Base-by-base conservation (phyloP, 2,797 vertebrate species). In the Balearica regulorum region DNA sequence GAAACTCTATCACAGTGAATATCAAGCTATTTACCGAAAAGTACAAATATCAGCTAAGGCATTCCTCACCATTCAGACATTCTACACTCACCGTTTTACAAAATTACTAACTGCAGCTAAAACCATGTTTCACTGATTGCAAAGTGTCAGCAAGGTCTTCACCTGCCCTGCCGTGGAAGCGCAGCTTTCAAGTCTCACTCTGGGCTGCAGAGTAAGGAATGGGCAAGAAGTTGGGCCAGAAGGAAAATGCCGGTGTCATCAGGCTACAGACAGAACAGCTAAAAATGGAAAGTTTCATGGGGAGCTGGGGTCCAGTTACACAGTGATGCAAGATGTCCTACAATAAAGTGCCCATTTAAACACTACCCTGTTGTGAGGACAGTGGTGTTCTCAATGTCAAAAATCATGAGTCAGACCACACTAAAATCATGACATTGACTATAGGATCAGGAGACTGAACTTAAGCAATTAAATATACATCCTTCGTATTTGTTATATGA, bases 271-370 rank as follows among this genome's bases (percentile, higher is more conserved):
- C n/a, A 91, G 87, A 96, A 93, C 43, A 82, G 96, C 97, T 97
- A 96, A 97, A 97, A 98, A 97, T 90, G 97, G 97, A 97, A 96
- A 60, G 31, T 81, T 96, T 96, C 96, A 80, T 64, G 39, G 79
- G 77, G 10, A 81, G 77, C 87, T 92, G 5, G 94, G 96, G 94
- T 97, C 96, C 93, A 92, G 96, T 97, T 97, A 97, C 96, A 96
- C 81, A 10, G 35, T 2, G 83, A 78, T 16, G 39, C 41, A 54
- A 90, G 87, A 86, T 70, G 89, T 93, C 91, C 91, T 91, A 44
- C 43, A 71, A 19, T 7, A 31, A 71, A 81, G 46, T 54, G 46
- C 49, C 83, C 72, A 13, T 65, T 51, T 31, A 13, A 66, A 91
- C 51, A 75, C 48, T 20, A 26, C 48, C 43, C 85, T 71, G 41